Evolutionary conservation across 2,888 invertebrate species (phyloP).

Genomic region (Cryptophagus acutangulus): DNA sequence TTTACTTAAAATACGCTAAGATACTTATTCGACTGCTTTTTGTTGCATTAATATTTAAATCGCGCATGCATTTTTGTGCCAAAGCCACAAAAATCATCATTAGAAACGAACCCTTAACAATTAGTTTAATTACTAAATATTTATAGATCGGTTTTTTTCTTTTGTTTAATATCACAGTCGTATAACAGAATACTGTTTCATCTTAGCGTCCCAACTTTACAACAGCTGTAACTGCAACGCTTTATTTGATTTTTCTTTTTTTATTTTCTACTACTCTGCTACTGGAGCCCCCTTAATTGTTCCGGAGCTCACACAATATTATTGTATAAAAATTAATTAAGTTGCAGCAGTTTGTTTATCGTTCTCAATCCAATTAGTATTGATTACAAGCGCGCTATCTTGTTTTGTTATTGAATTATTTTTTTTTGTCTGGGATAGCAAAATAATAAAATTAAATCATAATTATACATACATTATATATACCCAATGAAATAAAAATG

Average conservation of each 20-base stretch:
- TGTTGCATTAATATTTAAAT: no score
- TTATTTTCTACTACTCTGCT: no score
- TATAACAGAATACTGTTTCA: conserved; percentile 45
- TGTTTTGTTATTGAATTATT: background rate
- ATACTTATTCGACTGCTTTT: conserved; percentile 42
- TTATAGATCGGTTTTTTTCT: conserved; percentile 38
- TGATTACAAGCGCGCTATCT: background rate
- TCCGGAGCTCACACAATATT: no score
- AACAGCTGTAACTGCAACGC: conserved; percentile 49
- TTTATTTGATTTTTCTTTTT: no score
- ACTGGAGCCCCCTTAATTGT: no score
- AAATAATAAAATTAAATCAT: conserved; percentile 22
- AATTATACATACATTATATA: conserved; percentile 17
- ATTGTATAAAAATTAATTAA: no score
- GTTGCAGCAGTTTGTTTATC: no score
- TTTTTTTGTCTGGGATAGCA: conserved; percentile 28
- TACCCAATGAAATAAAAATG: conserved; percentile 10
- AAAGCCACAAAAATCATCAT: no score
- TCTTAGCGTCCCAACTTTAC: conserved; percentile 42
- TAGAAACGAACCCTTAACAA: conserved; percentile 16
- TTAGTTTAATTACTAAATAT: conserved; percentile 36
- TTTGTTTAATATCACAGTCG: conserved; percentile 48
- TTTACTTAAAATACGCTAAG: conserved; percentile 40
- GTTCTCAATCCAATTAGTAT: no score
- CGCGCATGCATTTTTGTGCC: no score